Conservation (phyloP, 2,888 invertebrate species). For the Sepioteuthis lessoniana region DNA sequence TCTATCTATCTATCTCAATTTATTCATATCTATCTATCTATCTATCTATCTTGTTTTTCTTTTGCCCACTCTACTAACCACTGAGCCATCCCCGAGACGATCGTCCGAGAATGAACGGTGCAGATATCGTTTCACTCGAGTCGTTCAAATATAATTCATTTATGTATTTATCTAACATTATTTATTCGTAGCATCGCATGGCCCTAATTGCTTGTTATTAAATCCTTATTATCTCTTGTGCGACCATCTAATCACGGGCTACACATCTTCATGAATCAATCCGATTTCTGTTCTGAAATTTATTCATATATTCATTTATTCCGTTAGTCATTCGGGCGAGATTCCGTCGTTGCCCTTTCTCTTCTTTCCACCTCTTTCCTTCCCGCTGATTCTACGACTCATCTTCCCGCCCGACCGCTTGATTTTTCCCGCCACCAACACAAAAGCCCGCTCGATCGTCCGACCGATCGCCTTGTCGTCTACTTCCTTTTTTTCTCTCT, state of each 20-base stretch:
- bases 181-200: constrained; percentile 33
- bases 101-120: background rate
- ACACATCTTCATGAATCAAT: background rate
- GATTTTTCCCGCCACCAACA: too few species aligned
- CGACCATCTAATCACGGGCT: constrained; percentile 20
- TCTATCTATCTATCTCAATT: background rate
- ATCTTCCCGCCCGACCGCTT: background rate
- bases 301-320: constrained; percentile 33
- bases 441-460: background rate
- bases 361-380: background rate
- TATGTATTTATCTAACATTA: constrained; percentile 23
- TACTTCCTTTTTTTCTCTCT: too few species aligned
- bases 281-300: background rate
- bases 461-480: background rate
- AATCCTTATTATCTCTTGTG: constrained; percentile 33
- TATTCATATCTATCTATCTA: background rate
- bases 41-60: background rate
- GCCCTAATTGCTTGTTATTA: background rate
- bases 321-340: background rate
- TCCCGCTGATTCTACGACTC: background rate
- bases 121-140: background rate
- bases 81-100: background rate
- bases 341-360: background rate
- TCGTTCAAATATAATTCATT: constrained; percentile 33
- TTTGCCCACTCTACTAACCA: background rate